A percentile compares a stretch with the other conserved stretches of the same genome.
These are phyloP conservation scores for Anabas testudineus DNA, from an alignment of 2,797 vertebrate species.

Conservation along the genomic window DNA sequence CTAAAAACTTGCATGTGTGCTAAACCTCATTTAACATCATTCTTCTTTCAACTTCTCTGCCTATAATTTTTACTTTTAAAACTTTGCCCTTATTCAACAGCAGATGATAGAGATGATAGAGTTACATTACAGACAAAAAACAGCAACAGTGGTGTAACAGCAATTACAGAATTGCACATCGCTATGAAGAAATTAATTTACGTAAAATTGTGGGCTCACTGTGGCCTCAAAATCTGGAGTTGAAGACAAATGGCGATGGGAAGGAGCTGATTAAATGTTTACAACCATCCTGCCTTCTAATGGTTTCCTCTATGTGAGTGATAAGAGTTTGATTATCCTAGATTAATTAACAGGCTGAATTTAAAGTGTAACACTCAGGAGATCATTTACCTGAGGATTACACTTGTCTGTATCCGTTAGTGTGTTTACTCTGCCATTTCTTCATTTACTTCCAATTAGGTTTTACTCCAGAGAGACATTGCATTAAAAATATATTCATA, in stretches of 20 bases:
- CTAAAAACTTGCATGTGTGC: background rate
- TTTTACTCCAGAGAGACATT: background rate
- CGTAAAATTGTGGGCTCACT: conserved; percentile 15
- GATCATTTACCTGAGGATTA: conserved; percentile 40
- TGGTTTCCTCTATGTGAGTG: conserved; percentile 19
- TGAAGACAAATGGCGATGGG: background rate
- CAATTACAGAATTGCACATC: conserved; percentile 28
- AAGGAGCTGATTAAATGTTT: conserved; percentile 55
- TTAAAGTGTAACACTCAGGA: conserved; percentile 18
- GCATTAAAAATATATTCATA: conserved; percentile 18
- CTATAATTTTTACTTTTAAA: no score
- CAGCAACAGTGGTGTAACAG: conserved; percentile 15
- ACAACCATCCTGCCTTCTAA: conserved; percentile 11
- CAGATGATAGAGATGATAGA: no score
- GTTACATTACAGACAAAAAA: no score
- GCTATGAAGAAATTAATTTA: conserved; percentile 36
- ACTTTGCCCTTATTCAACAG: no score
- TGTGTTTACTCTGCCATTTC: background rate
- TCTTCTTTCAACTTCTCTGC: background rate
- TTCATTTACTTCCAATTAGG: background rate
- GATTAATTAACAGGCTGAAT: conserved; percentile 28
- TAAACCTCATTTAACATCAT: background rate
- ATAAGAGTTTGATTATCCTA: conserved; percentile 40
- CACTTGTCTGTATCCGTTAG: background rate
- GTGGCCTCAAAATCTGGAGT: background rate